Evolutionary conservation across 2,113 vertebrate species (phyloP).

Genomic region (Columbina picui): DNA sequence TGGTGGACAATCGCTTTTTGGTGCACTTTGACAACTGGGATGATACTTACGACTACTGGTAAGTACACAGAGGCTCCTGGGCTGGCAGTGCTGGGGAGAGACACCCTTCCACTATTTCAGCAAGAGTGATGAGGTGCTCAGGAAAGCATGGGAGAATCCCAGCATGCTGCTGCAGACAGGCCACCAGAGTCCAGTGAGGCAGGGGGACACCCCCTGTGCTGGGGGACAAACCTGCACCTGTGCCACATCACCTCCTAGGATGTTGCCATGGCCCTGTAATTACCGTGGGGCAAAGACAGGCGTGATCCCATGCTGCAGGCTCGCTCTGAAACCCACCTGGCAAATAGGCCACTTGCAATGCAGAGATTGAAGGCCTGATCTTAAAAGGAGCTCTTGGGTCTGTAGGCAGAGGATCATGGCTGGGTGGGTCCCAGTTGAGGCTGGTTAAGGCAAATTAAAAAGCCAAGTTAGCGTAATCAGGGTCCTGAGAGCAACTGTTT

Average conservation of each 20-base stretch:
- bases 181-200: not conserved
- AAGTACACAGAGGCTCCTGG: conserved; percentile 12
- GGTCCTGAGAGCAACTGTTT: not conserved
- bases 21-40: conserved; percentile 99
- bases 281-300: not conserved
- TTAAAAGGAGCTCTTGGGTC: not conserved
- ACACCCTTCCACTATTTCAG: not conserved
- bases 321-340: not conserved
- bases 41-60: conserved; percentile 99
- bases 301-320: not conserved
- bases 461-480: not conserved
- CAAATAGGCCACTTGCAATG: not conserved
- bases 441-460: not conserved
- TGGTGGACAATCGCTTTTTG: conserved; percentile 91
- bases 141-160: not conserved
- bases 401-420: not conserved
- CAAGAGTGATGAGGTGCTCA: fast-evolving
- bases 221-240: not conserved
- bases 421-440: not conserved
- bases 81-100: not conserved
- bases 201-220: not conserved
- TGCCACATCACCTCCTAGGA: not conserved
- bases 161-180: not conserved
- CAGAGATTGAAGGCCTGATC: not conserved
- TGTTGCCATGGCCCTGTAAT: not conserved